Evolutionary conservation across 2,797 vertebrate species (phyloP).

Genomic region (Silurus lanzhouensis): DNA sequence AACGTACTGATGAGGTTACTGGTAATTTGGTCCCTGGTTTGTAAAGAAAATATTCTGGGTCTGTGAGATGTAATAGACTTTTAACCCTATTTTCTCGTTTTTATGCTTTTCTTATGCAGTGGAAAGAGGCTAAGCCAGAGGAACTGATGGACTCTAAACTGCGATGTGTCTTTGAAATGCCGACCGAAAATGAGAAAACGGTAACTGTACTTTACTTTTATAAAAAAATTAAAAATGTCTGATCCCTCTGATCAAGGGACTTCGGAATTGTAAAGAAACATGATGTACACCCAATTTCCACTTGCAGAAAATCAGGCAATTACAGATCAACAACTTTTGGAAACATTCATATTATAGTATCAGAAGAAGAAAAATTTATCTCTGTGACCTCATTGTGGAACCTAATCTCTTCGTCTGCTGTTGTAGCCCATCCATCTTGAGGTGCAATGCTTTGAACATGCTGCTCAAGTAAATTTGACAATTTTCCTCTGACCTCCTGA

Average conservation of each 20-base stretch:
- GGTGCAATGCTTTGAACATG: too few relatives aligned
- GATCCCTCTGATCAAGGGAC: not conserved
- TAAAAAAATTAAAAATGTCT: not conserved
- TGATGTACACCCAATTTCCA: not conserved
- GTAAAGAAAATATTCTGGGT: too few relatives aligned
- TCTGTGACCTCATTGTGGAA: not conserved
- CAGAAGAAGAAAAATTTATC: not conserved
- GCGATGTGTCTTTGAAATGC: constrained; percentile 97
- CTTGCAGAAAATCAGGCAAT: not conserved
- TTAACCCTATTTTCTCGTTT: constrained; percentile 4
- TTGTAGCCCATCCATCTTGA: too few relatives aligned
- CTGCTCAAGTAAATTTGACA: not conserved
- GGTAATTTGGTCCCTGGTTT: too few relatives aligned
- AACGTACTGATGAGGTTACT: too few relatives aligned
- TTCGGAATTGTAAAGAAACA: not conserved
- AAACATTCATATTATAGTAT: not conserved
- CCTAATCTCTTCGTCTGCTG: not conserved
- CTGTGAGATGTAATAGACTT: not conserved
- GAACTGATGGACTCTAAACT: constrained; percentile 99
- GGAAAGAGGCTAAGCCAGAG: constrained; percentile 98
- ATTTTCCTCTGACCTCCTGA: not conserved
- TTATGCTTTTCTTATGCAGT: constrained; percentile 71
- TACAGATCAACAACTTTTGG: not conserved
- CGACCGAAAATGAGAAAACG: constrained; percentile 91
- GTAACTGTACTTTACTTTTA: constrained; percentile 69